Evolutionary conservation across 30 jellyfish, hydroid and myxozoan genomes (phyloP), one percentile per base, ranked within the genome.

Genomic region (Turritopsis rubra): DNA sequence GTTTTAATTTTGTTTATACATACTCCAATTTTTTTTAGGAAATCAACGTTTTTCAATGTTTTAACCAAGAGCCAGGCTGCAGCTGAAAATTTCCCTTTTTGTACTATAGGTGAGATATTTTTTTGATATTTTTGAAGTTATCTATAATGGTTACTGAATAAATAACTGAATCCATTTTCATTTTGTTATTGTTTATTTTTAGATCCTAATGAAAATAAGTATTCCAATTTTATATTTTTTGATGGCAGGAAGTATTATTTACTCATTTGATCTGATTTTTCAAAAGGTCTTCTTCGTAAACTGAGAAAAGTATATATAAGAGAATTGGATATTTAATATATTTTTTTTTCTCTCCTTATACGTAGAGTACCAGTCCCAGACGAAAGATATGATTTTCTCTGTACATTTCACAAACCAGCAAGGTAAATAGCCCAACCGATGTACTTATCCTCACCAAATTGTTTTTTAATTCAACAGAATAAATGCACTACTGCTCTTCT

Each of bases 351-450:
- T 41, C 60, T 13, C 73, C 18, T 71, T 73, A 73, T 74, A 28
- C 29, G 41, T 81, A 91, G 99, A 8, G 99, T 95, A 71, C 96
- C 99, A 27, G 99, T 95, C 24, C 99, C 99, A 28, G 99, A 95
- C 81, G 96, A 90, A 52, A 73, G 99, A 72, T 95, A 83, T 54
- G 99, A 95, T 31, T 95, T 85, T 68, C 88, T 95, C 3, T 90
- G 97, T 83, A 84, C 89, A 29, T 70, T 79, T 65, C 93, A 86
- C 85, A 87, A 95, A 75, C 99, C 99, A 25, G 94, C 92, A 18
- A 91, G 96, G 98, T 91, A 80, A 53, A 71, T 19, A 0, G 20
- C 18, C 19, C 19, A 60, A 60, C 21, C 21, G 73, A 21, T 18
- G 73, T 23, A 60, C 21, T 60, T 60, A 21, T 60, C n/a, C n/a